Evolutionary conservation across 2,797 vertebrate species (phyloP).

Genomic region (Pygocentrus nattereri): DNA sequence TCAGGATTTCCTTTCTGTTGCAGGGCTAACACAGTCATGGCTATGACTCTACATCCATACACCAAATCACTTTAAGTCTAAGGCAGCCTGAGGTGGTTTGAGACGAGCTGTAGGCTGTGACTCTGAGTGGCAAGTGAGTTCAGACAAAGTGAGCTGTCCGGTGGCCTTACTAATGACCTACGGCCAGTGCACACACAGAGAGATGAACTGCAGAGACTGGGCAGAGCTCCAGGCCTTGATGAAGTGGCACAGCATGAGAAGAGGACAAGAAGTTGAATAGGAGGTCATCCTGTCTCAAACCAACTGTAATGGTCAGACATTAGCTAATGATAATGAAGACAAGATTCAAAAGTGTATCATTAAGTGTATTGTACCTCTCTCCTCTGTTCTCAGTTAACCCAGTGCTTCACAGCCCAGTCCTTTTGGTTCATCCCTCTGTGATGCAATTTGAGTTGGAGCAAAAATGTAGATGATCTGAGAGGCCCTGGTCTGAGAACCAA

Average conservation of each 20-base stretch:
- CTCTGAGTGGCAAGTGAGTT: constrained; percentile 19
- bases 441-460: too few species aligned
- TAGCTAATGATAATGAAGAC: neutral
- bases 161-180: constrained; percentile 30
- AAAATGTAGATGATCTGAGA: too few species aligned
- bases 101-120: constrained; percentile 23
- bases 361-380: neutral
- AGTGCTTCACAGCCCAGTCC: too few species aligned
- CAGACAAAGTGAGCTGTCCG: constrained; percentile 26
- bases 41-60: neutral
- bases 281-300: neutral
- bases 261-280: neutral
- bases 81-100: neutral
- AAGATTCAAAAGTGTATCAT: neutral
- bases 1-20: neutral
- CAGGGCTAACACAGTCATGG: neutral
- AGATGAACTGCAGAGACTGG: constrained; percentile 13
- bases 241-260: neutral
- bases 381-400: neutral
- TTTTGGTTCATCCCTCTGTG: too few species aligned
- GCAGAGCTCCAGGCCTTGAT: neutral
- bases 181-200: constrained; percentile 4
- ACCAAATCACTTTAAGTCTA: neutral
- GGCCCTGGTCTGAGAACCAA: too few species aligned
- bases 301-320: neutral